Evolutionary conservation across 2,113 vertebrate species (phyloP).

Genomic region (Erythrocercus mccallii): DNA sequence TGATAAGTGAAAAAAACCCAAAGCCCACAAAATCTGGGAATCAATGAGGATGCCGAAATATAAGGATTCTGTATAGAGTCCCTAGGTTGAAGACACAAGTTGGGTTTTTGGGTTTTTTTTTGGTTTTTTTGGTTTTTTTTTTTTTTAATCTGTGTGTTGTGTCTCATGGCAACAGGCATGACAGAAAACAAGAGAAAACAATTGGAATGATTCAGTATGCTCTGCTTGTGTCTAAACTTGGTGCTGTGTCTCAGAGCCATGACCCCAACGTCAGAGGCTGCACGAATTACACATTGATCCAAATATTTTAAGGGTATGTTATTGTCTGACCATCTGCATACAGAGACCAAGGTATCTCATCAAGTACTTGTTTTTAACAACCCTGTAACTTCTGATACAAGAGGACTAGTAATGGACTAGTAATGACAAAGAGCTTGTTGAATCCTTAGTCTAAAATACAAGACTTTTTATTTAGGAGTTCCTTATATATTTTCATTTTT

Average conservation of each 20-base stretch:
- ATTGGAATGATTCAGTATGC: not conserved
- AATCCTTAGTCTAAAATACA: not conserved
- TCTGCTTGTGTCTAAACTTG: not conserved
- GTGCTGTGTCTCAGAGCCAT: not conserved
- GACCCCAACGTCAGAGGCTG: not conserved
- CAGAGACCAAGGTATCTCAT: not conserved
- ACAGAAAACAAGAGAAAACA: rapidly evolving
- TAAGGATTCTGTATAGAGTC: not conserved
- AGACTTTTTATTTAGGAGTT: not conserved
- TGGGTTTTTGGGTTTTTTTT: too few relatives aligned
- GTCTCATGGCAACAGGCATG: not conserved
- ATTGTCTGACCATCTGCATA: not conserved
- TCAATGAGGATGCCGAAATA: not conserved
- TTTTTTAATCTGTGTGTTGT: not conserved
- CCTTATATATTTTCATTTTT: not conserved
- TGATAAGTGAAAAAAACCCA: not conserved
- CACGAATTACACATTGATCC: not conserved
- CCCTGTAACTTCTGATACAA: not conserved
- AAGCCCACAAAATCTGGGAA: not conserved
- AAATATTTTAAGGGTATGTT: not conserved
- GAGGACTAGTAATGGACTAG: not conserved
- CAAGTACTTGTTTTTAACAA: not conserved
- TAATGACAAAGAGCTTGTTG: not conserved
- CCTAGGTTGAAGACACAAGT: rapidly evolving
- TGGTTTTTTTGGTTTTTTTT: too few relatives aligned